Percentiles rank a stretch among this genome's conserved stretches.
Evolutionary conservation across 2,888 invertebrate species (phyloP).

Genomic region (Cacoxenus indagator): DNA sequence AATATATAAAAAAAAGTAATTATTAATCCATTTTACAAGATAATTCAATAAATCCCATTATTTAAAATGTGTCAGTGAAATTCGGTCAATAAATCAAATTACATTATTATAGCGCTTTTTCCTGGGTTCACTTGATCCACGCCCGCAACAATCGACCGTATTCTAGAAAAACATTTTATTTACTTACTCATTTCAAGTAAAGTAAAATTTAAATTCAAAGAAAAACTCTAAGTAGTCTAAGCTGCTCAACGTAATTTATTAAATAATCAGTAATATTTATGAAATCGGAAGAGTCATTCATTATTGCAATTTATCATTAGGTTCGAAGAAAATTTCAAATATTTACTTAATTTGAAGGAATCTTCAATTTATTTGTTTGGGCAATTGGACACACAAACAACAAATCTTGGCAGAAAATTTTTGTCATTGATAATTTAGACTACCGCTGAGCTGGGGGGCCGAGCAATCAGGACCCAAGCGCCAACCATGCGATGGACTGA

Average conservation of each 20-base stretch:
- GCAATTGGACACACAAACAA: constrained; percentile 50
- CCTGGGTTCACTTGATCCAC: no score
- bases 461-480: constrained; percentile 45
- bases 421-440: constrained; percentile 24
- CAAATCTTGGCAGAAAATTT: constrained; percentile 34
- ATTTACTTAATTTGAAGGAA: constrained; percentile 63
- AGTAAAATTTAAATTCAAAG: background rate
- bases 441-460: constrained; percentile 27
- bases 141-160: no score
- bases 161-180: background rate
- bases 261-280: constrained; percentile 55
- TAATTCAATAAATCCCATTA: no score
- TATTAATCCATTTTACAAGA: no score
- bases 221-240: background rate
- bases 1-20: no score
- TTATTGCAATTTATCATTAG: constrained; percentile 59
- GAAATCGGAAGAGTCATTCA: constrained; percentile 47
- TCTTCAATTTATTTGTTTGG: constrained; percentile 63
- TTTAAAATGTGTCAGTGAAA: no score
- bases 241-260: constrained; percentile 55
- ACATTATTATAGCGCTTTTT: no score
- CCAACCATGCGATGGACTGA: background rate
- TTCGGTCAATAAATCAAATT: no score
- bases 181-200: background rate
- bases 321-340: constrained; percentile 55